Evolutionary conservation across 2,888 invertebrate genomes (phyloP).

Genomic region (Octodonta nipae): DNA sequence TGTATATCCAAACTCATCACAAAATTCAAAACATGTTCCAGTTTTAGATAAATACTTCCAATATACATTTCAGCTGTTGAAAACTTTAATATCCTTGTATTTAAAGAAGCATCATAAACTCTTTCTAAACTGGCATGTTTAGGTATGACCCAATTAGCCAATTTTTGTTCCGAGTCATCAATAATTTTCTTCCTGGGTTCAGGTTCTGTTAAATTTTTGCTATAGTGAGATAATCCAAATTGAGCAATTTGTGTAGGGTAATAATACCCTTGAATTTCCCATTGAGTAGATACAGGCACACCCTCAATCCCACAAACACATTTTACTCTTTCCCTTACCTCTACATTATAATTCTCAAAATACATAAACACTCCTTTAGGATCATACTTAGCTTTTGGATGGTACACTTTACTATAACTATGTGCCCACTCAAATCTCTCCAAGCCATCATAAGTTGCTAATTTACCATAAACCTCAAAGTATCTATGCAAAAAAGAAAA

Average conservation of each 20-base stretch:
- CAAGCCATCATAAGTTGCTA: conserved; percentile 56
- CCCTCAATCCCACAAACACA: conserved; percentile 89
- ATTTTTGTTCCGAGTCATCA: conserved; percentile 57
- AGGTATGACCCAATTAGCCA: conserved; percentile 62
- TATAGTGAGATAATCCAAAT: conserved; percentile 93
- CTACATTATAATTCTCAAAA: conserved; percentile 96
- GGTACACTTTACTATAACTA: conserved; percentile 81
- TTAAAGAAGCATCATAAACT: conserved; percentile 44
- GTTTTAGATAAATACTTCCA: conserved; percentile 54
- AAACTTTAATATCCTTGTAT: conserved; percentile 56
- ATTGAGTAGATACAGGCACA: conserved; percentile 91
- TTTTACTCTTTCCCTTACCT: conserved; percentile 70
- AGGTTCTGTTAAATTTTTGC: conserved; percentile 80
- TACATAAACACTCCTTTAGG: conserved; percentile 86
- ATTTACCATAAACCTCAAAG: conserved; percentile 86
- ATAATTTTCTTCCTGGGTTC: conserved; percentile 59
- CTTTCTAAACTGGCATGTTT: conserved; percentile 51
- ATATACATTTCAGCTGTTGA: conserved; percentile 55
- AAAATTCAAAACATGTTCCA: conserved; percentile 59
- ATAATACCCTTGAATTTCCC: conserved; percentile 90
- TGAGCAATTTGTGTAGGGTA: conserved; percentile 99
- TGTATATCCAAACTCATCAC: conserved; percentile 61
- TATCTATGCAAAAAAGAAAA: conserved; percentile 83
- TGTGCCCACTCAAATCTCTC: conserved; percentile 90
- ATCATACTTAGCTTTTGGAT: conserved; percentile 78